Evolutionary conservation across 2,888 invertebrate genomes (phyloP).

Genomic region (Lithosia quadra): DNA sequence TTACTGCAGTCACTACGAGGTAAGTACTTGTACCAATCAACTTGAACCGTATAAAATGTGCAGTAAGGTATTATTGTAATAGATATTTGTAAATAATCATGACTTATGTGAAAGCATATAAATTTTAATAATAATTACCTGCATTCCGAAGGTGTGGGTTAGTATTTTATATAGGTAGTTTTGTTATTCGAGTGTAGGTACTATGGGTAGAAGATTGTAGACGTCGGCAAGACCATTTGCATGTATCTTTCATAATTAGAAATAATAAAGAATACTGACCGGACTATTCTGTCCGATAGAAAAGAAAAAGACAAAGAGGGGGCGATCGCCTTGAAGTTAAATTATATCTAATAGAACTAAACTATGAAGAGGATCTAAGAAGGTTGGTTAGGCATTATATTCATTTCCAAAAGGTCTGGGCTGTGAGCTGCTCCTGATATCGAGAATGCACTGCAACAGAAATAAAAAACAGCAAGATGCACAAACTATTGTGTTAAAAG

Average conservation of each 20-base stretch:
- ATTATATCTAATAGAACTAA: constrained; percentile 40
- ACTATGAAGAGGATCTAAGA: constrained; percentile 44
- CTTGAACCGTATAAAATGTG: constrained; percentile 52
- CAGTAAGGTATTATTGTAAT: constrained; percentile 41
- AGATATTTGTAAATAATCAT: constrained; percentile 48
- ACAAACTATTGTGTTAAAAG: constrained; percentile 75
- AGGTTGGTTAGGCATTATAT: constrained; percentile 63
- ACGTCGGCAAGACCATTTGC: constrained; percentile 30
- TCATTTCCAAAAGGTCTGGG: constrained; percentile 70
- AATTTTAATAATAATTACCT: constrained; percentile 69
- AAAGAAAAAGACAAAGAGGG: constrained; percentile 20
- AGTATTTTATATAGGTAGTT: constrained; percentile 46
- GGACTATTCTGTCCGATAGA: constrained; percentile 26
- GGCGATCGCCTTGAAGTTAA: constrained; percentile 29
- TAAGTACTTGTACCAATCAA: constrained; percentile 28
- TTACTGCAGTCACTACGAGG: constrained; percentile 58
- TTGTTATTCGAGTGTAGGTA: constrained; percentile 23
- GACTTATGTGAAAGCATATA: constrained; percentile 54
- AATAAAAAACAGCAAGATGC: constrained; percentile 82
- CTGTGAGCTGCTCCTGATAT: constrained; percentile 76
- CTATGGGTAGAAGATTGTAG: constrained; percentile 24
- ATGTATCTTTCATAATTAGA: constrained; percentile 52
- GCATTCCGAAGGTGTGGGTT: constrained; percentile 71
- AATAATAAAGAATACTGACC: constrained; percentile 25
- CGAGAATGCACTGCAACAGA: constrained; percentile 83